phyloP scores from a whole-genome alignment of 2,888 invertebrate species.

The Drosophila birchii region DNA sequence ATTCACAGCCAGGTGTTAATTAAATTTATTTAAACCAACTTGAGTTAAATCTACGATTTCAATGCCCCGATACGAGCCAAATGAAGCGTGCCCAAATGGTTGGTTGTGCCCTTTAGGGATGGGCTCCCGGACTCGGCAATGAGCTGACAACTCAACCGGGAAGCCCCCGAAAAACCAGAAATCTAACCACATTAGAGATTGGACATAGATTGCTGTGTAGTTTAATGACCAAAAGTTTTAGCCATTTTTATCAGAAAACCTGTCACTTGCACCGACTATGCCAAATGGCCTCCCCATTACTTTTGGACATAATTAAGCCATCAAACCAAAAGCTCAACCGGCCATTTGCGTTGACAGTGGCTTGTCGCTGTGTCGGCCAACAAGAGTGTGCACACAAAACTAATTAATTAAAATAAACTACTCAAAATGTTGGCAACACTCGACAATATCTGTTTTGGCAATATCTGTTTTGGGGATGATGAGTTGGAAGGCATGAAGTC shows the following conservation, averaged over 20 bases:
- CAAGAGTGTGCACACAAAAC: slow-evolving; percentile 10
- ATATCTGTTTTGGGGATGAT: slow-evolving; percentile 19
- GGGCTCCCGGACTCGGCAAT: slow-evolving; percentile 51
- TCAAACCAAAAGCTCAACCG: slow-evolving; percentile 61
- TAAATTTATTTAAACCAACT: slow-evolving; percentile 64
- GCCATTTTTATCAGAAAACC: slow-evolving; percentile 58
- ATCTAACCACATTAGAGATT: slow-evolving; percentile 33
- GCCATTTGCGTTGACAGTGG: slow-evolving; percentile 79
- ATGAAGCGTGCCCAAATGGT: slow-evolving; percentile 69
- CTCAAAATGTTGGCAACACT: slow-evolving; percentile 26
- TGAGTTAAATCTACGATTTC: slow-evolving; percentile 25
- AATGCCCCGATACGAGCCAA: slow-evolving; percentile 49
- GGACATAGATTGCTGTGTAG: slow-evolving; percentile 16
- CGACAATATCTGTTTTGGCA: slow-evolving; percentile 30
- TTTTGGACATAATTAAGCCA: slow-evolving; percentile 80
- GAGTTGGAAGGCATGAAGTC: slow-evolving; percentile 8
- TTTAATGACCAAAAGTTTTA: slow-evolving; percentile 50
- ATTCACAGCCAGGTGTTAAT: slow-evolving; percentile 70
- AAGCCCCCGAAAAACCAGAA: slow-evolving; percentile 16
- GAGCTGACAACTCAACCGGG: slow-evolving; percentile 65
- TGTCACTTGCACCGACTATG: slow-evolving; percentile 57
- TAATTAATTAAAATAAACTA: slow-evolving; percentile 47
- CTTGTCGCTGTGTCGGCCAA: slow-evolving; percentile 54
- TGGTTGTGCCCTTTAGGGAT: slow-evolving; percentile 56
- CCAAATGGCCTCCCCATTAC: slow-evolving; percentile 64